These are phyloP conservation scores for Actinopyga echinites DNA, from an alignment of 53 echinoderm and acorn worm genomes.

Conservation along the genomic window DNA sequence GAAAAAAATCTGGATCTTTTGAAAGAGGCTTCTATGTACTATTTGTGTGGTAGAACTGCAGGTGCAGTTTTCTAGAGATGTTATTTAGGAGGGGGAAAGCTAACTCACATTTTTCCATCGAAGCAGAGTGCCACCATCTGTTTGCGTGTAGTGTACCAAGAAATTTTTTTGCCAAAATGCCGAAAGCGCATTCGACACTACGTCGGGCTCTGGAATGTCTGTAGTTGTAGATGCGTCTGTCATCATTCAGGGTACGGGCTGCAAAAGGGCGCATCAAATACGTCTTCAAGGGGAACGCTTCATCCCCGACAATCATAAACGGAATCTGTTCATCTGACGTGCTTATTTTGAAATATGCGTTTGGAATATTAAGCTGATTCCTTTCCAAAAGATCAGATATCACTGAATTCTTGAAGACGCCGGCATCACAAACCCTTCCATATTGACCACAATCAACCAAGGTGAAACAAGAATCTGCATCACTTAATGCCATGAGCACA, in stretches of 20 bases:
- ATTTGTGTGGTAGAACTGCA: no score
- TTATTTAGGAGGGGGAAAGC: no score
- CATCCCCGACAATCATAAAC: constrained; percentile 47
- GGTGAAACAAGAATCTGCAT: constrained; percentile 55
- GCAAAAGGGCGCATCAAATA: constrained; percentile 48
- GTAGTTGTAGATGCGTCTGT: constrained; percentile 25
- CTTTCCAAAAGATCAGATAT: constrained; percentile 40
- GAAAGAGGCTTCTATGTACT: no score
- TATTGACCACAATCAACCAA: constrained; percentile 47
- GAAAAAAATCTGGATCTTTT: no score
- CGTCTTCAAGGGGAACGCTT: constrained; percentile 32
- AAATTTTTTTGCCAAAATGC: constrained; percentile 41
- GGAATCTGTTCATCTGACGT: constrained; percentile 35
- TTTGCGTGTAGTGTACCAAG: no score
- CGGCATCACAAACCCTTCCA: constrained; percentile 47
- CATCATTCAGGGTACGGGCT: constrained; percentile 40
- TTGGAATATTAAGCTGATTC: constrained; percentile 15
- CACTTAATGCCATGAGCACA: constrained; percentile 53
- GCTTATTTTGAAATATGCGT: constrained; percentile 25
- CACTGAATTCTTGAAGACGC: constrained; percentile 47
- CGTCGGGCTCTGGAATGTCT: constrained; percentile 29
- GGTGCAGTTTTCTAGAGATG: no score
- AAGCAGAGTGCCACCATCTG: no score
- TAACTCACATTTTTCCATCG: no score
- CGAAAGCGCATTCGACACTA: constrained; percentile 37